Evolutionary conservation across 1,140 invertebrate genomes (phyloP).

Genomic region (Heliothis subflexa): DNA sequence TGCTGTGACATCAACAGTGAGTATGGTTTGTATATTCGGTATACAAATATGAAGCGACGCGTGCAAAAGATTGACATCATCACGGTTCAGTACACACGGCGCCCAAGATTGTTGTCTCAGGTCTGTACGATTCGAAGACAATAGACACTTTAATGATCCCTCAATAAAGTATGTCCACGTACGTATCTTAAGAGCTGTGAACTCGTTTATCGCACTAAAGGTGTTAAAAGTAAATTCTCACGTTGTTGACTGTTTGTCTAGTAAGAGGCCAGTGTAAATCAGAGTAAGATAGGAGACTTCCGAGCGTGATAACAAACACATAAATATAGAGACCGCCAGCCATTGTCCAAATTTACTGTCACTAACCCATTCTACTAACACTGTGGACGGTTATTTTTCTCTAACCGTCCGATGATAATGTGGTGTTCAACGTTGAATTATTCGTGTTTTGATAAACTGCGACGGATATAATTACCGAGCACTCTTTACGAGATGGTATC

Average conservation of each 20-base stretch:
- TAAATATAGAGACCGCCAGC: slow-evolving; percentile 68
- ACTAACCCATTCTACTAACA: slow-evolving; percentile 59
- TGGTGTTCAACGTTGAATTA: slow-evolving; percentile 41
- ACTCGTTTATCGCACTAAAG: slow-evolving; percentile 56
- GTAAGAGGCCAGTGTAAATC: slow-evolving; percentile 66
- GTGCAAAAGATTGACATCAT: slow-evolving; percentile 33
- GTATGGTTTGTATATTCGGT: slow-evolving; percentile 23
- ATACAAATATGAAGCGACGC: slow-evolving; percentile 18
- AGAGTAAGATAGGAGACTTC: slow-evolving; percentile 68
- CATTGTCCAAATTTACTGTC: slow-evolving; percentile 71
- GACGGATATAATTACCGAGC: slow-evolving; percentile 8
- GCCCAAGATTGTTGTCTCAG: neutral
- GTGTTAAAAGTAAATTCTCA: slow-evolving; percentile 66
- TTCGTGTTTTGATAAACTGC: slow-evolving; percentile 28
- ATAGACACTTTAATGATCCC: slow-evolving; percentile 41
- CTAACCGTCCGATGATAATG: slow-evolving; percentile 44
- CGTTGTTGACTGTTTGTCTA: slow-evolving; percentile 67
- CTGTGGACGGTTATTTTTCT: slow-evolving; percentile 56
- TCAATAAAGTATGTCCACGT: slow-evolving; percentile 43
- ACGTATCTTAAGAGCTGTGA: slow-evolving; percentile 52
- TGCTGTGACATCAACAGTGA: slow-evolving; percentile 23
- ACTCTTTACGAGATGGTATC: neutral
- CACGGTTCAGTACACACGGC: neutral
- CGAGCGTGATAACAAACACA: slow-evolving; percentile 75
- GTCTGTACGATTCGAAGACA: slow-evolving; percentile 16